Evolutionary conservation across 2,113 vertebrate species (phyloP).

Genomic region (Etheostoma spectabile): DNA sequence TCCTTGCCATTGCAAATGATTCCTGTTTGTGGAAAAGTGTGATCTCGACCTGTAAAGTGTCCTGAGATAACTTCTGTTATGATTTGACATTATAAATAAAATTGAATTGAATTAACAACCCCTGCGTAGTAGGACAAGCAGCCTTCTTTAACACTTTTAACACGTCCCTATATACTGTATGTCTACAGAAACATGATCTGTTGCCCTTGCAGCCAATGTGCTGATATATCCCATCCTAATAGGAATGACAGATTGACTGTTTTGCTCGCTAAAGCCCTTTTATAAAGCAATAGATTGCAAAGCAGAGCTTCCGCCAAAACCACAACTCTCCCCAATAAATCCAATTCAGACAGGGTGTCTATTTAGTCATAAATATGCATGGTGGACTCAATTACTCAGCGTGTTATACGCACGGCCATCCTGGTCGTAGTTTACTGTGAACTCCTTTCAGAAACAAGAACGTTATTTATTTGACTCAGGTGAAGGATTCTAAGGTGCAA

Average conservation of each 20-base stretch:
- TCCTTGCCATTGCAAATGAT: too few relatives aligned
- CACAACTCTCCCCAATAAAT: slow-evolving; percentile 73
- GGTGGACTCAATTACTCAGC: slow-evolving; percentile 70
- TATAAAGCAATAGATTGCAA: slow-evolving; percentile 74
- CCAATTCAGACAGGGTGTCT: slow-evolving; percentile 58
- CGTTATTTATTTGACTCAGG: slow-evolving; percentile 66
- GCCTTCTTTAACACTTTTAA: too few relatives aligned
- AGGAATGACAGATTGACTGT: slow-evolving; percentile 69
- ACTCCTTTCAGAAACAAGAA: slow-evolving; percentile 50
- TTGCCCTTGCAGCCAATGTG: slow-evolving; percentile 30
- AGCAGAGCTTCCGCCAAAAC: slow-evolving; percentile 55
- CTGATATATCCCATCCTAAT: slow-evolving; percentile 55
- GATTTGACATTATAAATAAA: too few relatives aligned
- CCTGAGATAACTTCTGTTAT: too few relatives aligned
- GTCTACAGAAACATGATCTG: slow-evolving; percentile 47
- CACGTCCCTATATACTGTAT: neutral
- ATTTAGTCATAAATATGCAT: slow-evolving; percentile 78
- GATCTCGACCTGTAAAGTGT: too few relatives aligned
- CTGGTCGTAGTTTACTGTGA: slow-evolving; percentile 40
- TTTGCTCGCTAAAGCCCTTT: slow-evolving; percentile 74
- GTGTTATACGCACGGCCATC: slow-evolving; percentile 51
- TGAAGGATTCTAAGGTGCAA: slow-evolving; percentile 31
- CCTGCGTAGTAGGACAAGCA: too few relatives aligned
- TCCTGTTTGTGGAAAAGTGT: too few relatives aligned
- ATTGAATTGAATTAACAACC: too few relatives aligned